These are phyloP conservation scores for Megamerina dolium DNA, from an alignment of 2,888 invertebrate species.

Conservation along the genomic window DNA sequence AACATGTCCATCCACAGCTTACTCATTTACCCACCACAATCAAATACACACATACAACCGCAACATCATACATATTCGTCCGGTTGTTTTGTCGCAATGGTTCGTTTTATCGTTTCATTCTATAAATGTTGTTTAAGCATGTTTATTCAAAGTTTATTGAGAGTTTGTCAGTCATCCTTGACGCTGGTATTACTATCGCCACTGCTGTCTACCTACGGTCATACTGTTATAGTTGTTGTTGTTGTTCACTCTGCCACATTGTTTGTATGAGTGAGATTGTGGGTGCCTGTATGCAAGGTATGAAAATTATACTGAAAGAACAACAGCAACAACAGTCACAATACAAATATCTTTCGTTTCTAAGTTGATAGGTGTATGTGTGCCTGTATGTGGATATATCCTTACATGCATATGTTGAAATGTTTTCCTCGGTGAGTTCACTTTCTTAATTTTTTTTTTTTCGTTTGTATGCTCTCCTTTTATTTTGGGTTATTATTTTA, in stretches of 20 bases:
- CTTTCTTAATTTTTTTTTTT: constrained; percentile 6
- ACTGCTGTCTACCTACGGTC: not conserved
- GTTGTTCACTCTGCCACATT: not conserved
- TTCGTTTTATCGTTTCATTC: not conserved
- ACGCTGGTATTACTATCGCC: not conserved
- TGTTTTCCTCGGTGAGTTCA: not conserved
- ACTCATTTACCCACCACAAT: not conserved
- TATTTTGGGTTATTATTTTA: not conserved
- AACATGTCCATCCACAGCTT: no score
- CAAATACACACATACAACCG: not conserved
- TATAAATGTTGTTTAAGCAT: constrained; percentile 16
- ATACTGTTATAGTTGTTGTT: not conserved
- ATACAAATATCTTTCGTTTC: no score
- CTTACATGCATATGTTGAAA: not conserved
- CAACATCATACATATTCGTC: no score
- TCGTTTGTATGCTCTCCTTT: not conserved
- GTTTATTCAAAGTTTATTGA: constrained; percentile 20
- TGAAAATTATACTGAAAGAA: not conserved
- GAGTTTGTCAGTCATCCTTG: constrained; percentile 13
- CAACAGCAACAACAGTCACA: no score
- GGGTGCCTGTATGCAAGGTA: not conserved
- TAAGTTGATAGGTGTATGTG: not conserved
- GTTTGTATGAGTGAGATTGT: no score
- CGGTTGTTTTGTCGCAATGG: not conserved
- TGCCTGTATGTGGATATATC: not conserved